Conservation (phyloP, 1,140 invertebrate genomes). For the Sogatella furcifera region DNA sequence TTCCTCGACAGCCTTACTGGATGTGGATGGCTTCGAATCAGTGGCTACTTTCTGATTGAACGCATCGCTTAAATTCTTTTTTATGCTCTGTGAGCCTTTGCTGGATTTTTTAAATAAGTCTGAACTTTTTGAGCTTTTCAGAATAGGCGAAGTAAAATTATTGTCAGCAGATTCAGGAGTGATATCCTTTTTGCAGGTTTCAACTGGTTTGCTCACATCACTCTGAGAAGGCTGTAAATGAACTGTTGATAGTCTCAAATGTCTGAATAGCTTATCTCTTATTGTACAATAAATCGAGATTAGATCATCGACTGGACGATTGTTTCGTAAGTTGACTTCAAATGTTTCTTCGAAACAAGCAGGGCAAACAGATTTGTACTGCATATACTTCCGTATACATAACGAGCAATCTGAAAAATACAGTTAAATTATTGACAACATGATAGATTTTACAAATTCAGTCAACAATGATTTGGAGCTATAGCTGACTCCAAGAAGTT, state of each 20-base stretch:
- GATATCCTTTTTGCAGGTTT: background rate
- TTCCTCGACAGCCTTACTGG: background rate
- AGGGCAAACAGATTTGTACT: constrained; percentile 42
- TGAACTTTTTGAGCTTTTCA: background rate
- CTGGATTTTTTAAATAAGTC: background rate
- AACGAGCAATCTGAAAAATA: constrained; percentile 41
- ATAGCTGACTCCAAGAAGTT: too few species aligned
- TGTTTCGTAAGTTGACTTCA: constrained; percentile 39
- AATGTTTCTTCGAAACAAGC: constrained; percentile 38
- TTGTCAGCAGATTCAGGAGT: background rate
- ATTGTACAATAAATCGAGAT: constrained; percentile 21
- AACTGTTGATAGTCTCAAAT: constrained; percentile 14
- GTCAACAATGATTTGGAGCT: too few species aligned
- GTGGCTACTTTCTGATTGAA: background rate
- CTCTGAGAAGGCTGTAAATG: background rate
- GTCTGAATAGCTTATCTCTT: constrained; percentile 29
- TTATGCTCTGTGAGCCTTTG: background rate
- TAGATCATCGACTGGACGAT: constrained; percentile 36
- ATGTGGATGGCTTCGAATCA: background rate
- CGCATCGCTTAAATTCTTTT: background rate
- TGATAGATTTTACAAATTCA: too few species aligned
- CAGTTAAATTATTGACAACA: too few species aligned
- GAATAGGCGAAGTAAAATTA: background rate
- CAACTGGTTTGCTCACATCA: too few species aligned
- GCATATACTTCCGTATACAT: constrained; percentile 43